Percentiles rank a stretch among this genome's conserved stretches.
Evolutionary conservation across 2,113 vertebrate genomes (phyloP).

Genomic region (Phalacrocorax carbo): DNA sequence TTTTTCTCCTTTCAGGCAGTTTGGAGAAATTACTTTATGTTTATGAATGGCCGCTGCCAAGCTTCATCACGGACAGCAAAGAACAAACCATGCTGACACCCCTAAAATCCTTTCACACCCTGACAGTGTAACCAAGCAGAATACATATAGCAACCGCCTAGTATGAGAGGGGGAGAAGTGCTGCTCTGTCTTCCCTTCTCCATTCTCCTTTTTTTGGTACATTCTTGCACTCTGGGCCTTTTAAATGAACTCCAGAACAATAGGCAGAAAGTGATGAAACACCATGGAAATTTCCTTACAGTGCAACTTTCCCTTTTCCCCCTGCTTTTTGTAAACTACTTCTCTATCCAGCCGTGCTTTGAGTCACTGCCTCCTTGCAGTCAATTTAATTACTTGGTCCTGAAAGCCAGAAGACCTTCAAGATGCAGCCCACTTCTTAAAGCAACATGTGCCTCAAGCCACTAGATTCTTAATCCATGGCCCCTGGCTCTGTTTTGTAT

Average conservation of each 20-base stretch:
- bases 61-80: not conserved
- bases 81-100: not conserved
- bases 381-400: not conserved
- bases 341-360: not conserved
- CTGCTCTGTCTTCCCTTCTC: not conserved
- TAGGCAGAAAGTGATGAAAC: not conserved
- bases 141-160: not conserved
- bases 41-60: not conserved
- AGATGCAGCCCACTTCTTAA: not conserved
- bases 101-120: not conserved
- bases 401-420: not conserved
- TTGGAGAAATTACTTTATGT: not conserved
- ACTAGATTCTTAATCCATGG: not conserved
- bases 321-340: not conserved
- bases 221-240: not conserved
- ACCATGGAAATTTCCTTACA: not conserved
- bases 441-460: not conserved
- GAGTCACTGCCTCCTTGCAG: not conserved
- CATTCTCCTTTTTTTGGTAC: not conserved
- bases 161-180: not conserved
- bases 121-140: not conserved
- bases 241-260: not conserved
- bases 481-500: not conserved
- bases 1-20: not conserved
- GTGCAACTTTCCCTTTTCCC: not conserved